Percentiles rank a stretch among this genome's conserved stretches.
Conservation (phyloP, 1,140 invertebrate genomes). For the Neodiprion fabricii region DNA sequence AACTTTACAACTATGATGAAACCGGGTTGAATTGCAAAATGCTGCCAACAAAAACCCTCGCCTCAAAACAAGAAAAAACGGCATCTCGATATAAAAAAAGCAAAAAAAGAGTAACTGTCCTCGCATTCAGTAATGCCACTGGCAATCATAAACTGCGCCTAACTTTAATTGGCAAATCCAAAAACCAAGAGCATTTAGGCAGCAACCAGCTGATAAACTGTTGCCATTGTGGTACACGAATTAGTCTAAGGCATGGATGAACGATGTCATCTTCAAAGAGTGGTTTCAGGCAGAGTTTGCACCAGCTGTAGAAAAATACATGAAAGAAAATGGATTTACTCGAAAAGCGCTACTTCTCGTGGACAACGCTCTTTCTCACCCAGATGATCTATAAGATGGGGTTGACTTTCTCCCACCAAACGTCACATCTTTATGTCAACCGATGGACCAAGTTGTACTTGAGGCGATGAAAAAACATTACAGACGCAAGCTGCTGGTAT, state of each 20-base stretch:
- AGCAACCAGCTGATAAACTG: constrained; percentile 23
- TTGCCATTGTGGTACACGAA: constrained; percentile 29
- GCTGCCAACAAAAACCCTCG: constrained; percentile 36
- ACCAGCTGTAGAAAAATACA: too few relatives aligned
- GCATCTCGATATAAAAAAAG: constrained; percentile 13
- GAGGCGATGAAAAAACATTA: too few relatives aligned
- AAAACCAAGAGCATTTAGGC: constrained; percentile 41
- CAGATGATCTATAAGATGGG: too few relatives aligned
- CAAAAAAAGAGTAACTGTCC: constrained; percentile 33
- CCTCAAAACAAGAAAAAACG: constrained; percentile 26
- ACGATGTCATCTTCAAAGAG: too few relatives aligned
- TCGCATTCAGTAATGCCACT: constrained; percentile 50
- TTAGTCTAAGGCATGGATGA: constrained; percentile 36
- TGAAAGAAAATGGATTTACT: too few relatives aligned
- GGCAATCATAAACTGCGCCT: constrained; percentile 47
- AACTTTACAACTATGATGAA: constrained; percentile 47
- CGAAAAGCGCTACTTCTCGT: too few relatives aligned
- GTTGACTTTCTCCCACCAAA: too few relatives aligned
- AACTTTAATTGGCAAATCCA: constrained; percentile 39
- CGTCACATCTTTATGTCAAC: too few relatives aligned
- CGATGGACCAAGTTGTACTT: too few relatives aligned
- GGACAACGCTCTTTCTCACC: too few relatives aligned
- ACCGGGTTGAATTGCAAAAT: constrained; percentile 42
- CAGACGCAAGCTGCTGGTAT: too few relatives aligned
- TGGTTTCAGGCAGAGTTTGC: too few relatives aligned